These are phyloP conservation scores for Muscidifurax raptorellus DNA, from an alignment of 1,140 invertebrate species.

Conservation along the genomic window DNA sequence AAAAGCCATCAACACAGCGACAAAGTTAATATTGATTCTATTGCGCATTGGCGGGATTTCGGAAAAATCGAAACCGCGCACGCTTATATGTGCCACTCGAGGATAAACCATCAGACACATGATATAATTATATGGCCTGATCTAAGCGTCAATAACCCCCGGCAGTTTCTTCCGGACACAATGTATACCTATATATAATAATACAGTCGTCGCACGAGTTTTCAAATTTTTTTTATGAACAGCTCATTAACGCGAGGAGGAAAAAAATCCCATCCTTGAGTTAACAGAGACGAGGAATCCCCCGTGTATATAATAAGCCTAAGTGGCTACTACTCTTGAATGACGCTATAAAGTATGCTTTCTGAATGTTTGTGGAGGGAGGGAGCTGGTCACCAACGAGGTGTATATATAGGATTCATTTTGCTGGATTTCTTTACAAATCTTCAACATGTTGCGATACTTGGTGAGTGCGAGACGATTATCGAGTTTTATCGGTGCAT, in stretches of 20 bases:
- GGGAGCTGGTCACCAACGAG: background rate
- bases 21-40: background rate
- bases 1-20: background rate
- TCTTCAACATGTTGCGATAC: conserved; percentile 13
- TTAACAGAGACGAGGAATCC: background rate
- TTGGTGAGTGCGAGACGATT: conserved; percentile 7
- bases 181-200: background rate
- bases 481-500: background rate
- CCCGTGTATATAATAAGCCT: background rate
- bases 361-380: background rate
- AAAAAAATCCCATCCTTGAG: conserved; percentile 26
- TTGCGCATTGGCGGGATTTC: background rate
- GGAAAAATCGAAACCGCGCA: background rate
- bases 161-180: background rate
- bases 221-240: conserved; percentile 11
- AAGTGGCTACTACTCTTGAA: background rate
- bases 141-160: background rate
- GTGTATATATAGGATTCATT: conserved; percentile 9
- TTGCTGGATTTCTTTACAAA: background rate
- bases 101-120: background rate
- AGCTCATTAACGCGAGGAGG: background rate
- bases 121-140: background rate
- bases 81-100: background rate
- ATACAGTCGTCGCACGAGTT: background rate
- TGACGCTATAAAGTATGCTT: conserved; percentile 10